Evolutionary conservation across 92 coral and sea anemone genomes (phyloP), one percentile per base, ranked within the genome.

Genomic region (Montipora capitata): DNA sequence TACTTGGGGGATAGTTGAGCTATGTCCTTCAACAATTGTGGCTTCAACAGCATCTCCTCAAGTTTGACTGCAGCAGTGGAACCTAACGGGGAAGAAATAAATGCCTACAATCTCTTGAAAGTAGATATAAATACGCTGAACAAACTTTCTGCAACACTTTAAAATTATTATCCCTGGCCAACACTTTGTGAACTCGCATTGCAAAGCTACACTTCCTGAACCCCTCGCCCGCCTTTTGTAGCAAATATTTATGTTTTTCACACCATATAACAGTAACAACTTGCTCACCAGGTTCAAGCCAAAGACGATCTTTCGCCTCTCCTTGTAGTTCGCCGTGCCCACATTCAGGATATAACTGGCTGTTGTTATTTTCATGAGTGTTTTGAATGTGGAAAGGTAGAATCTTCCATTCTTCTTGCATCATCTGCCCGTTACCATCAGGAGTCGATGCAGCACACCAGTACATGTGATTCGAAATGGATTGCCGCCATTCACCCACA

Each of bases 401-500:
- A n/a, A n/a, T n/a, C n/a, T 87, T 20, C 89, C 89, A 92, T 42
- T 92, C 82, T 11, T 74, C 94, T 63, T 62, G 27, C 66, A 92
- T 87, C 4, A 87, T 18, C 12, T 88, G 52, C 5, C 92, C 89
- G 78, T 78, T 15, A 1, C 92, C 90, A 88, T 88, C 92, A 4
- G 89, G 87, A 39, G 95, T 92, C 15, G 92, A 35, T 5, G 92
- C 92, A 0, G 87, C 87, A 84, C 90, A 92, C 92, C 92, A 83
- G 73, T 78, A 83, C 89, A 82, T 82, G 40, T 27, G 35, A 27
- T 27, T 27, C 35, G 35, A 27, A 27, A 82, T 82, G 40, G 94
- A 90, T 59, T 85, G 76, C 6, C 51, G 65, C 94, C 94, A 91
- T 52, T 59, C 75, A 3, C 40, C 84, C 5, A 85, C 57, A 79